Evolutionary conservation across 2,888 invertebrate genomes (phyloP).

Genomic region (Orchesella flavescens): DNA sequence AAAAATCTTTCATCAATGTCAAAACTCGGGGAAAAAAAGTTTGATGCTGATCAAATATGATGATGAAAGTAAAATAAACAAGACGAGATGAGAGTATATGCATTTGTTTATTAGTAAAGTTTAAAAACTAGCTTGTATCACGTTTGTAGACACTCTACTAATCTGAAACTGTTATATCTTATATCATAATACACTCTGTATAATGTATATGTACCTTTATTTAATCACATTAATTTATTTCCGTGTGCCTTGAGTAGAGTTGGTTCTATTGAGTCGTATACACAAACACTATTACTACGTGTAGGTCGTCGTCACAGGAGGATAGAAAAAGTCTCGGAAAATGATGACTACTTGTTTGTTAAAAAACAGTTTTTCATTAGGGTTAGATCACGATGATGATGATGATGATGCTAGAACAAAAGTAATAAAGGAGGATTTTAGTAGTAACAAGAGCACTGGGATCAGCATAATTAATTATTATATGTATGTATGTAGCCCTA

Average conservation of each 20-base stretch:
- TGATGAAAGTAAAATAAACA: not conserved
- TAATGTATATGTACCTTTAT: conserved; percentile 13
- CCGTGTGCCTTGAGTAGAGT: conserved; percentile 68
- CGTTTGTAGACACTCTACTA: not conserved
- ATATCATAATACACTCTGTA: not conserved
- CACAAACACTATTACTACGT: not conserved
- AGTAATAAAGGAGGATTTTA: no score
- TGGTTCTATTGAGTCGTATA: conserved; percentile 48
- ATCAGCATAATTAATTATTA: conserved; percentile 1
- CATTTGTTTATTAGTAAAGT: not conserved
- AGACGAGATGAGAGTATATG: conserved; percentile 6
- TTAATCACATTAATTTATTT: conserved; percentile 55
- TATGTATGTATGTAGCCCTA: not conserved
- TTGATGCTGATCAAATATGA: not conserved
- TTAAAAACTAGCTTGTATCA: not conserved
- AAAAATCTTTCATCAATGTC: conserved; percentile 1
- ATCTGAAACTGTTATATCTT: not conserved
- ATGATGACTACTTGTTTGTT: not conserved
- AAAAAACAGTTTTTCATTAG: not conserved
- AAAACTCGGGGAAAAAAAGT: not conserved
- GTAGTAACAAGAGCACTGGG: not conserved
- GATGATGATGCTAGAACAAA: no score
- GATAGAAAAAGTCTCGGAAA: not conserved
- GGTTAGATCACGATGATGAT: no score
- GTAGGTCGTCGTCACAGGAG: not conserved